A percentile compares a stretch with the other conserved stretches of the same genome.
Evolutionary conservation across 2,797 vertebrate genomes (phyloP).

Genomic region (Dicrostonyx torquatus): DNA sequence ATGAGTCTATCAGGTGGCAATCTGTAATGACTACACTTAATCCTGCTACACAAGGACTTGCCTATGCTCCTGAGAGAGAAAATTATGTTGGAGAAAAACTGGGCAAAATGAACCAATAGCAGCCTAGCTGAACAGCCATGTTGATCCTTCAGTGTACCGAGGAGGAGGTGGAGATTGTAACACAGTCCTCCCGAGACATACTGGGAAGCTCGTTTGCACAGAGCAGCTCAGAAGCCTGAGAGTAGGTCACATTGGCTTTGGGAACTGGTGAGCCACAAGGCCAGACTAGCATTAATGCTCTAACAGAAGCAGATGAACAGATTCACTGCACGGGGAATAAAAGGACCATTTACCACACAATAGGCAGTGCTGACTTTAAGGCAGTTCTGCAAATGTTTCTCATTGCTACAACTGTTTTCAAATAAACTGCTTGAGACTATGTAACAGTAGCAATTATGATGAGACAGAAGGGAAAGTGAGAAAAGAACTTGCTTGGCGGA

Average conservation of each 20-base stretch:
- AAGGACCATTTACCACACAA: neutral
- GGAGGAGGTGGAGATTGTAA: neutral
- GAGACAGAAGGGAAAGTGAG: conserved; percentile 45
- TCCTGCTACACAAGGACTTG: neutral
- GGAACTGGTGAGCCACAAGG: neutral
- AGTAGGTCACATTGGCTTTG: neutral
- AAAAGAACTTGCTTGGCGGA: conserved; percentile 35
- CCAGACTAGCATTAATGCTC: neutral
- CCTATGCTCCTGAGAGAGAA: neutral
- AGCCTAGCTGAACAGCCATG: neutral
- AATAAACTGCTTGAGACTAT: conserved; percentile 46
- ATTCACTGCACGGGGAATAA: neutral
- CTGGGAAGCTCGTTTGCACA: neutral
- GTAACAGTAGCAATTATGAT: conserved; percentile 54
- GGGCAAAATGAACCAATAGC: neutral
- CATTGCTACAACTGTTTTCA: conserved; percentile 58
- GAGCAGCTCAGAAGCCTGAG: neutral
- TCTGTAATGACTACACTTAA: neutral
- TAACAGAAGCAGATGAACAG: neutral
- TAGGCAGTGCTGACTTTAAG: conserved; percentile 27
- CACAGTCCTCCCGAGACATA: neutral
- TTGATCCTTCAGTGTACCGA: neutral
- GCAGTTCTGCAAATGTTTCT: conserved; percentile 52
- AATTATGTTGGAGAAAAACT: conserved; percentile 21
- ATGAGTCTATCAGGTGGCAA: neutral